A percentile compares a stretch with the other conserved stretches of the same genome.
phyloP scores from a whole-genome alignment of 1,140 invertebrate species.

The Oryzaephilus surinamensis region DNA sequence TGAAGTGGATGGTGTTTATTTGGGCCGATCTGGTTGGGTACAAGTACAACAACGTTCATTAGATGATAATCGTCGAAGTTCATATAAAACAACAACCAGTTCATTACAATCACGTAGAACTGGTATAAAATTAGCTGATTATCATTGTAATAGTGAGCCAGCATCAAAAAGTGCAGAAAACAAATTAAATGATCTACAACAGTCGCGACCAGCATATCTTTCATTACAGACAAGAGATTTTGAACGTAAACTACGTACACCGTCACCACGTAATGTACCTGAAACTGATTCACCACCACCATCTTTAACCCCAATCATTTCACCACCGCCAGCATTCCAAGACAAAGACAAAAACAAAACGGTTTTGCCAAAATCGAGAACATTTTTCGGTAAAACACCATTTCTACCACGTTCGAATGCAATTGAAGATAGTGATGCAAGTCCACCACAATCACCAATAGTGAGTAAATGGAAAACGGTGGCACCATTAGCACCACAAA shows the following conservation, averaged over 20 bases:
- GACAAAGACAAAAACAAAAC: constrained; percentile 37
- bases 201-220: constrained; percentile 21
- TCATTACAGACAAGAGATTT: constrained; percentile 28
- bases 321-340: constrained; percentile 50
- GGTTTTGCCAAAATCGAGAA: constrained; percentile 23
- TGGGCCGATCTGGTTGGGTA: constrained; percentile 48
- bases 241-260: constrained; percentile 32
- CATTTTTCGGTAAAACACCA: constrained; percentile 37
- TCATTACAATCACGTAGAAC: constrained; percentile 32
- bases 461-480: constrained; percentile 19
- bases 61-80: constrained; percentile 39
- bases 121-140: constrained; percentile 44
- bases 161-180: constrained; percentile 19
- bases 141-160: constrained; percentile 47
- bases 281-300: constrained; percentile 44
- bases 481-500: constrained; percentile 19
- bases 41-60: constrained; percentile 48
- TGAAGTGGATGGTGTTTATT: constrained; percentile 48
- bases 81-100: constrained; percentile 32
- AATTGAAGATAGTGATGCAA: constrained; percentile 43
- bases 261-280: constrained; percentile 35
- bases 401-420: constrained; percentile 46
- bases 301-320: constrained; percentile 48
- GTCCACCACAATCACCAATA: constrained; percentile 41
- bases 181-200: constrained; percentile 18